phyloP scores from a whole-genome alignment of 2,113 vertebrate species.

The Rhinoptilus africanus region DNA sequence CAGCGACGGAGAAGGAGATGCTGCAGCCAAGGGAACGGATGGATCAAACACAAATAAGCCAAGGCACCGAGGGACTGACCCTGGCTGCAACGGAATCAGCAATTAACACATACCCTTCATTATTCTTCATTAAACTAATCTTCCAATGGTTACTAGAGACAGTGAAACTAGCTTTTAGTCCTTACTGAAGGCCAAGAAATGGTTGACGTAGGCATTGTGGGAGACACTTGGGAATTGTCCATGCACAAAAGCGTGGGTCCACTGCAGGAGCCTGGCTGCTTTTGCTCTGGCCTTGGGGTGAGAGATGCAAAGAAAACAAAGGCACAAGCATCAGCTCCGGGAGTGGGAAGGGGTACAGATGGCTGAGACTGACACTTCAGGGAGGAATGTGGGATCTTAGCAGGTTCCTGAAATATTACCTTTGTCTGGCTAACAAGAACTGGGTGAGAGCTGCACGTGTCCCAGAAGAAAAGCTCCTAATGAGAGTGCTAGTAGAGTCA shows the following conservation, averaged over 20 bases:
- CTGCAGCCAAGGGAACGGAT: not conserved
- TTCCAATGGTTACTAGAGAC: not conserved
- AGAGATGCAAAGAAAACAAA: not conserved
- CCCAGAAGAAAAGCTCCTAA: not conserved
- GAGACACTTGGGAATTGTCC: not conserved
- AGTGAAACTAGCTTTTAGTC: not conserved
- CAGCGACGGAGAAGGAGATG: not conserved
- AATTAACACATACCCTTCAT: not conserved
- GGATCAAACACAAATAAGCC: not conserved
- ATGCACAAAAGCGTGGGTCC: rapidly evolving
- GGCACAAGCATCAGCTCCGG: not conserved
- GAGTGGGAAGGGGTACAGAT: constrained; percentile 34
- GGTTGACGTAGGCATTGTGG: not conserved
- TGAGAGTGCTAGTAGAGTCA: not conserved
- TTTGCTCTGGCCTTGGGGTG: not conserved
- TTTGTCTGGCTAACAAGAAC: not conserved
- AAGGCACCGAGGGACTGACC: not conserved
- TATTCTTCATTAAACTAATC: not conserved
- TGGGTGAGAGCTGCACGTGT: not conserved
- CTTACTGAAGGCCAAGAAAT: not conserved
- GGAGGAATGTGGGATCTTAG: not conserved
- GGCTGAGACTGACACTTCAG: constrained; percentile 31
- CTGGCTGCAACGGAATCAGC: not conserved
- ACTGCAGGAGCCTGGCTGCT: not conserved
- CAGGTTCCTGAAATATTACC: not conserved